phyloP scores from a whole-genome alignment of 92 coral and sea anemone genomes.

The Chrysogorgia sp. region DNA sequence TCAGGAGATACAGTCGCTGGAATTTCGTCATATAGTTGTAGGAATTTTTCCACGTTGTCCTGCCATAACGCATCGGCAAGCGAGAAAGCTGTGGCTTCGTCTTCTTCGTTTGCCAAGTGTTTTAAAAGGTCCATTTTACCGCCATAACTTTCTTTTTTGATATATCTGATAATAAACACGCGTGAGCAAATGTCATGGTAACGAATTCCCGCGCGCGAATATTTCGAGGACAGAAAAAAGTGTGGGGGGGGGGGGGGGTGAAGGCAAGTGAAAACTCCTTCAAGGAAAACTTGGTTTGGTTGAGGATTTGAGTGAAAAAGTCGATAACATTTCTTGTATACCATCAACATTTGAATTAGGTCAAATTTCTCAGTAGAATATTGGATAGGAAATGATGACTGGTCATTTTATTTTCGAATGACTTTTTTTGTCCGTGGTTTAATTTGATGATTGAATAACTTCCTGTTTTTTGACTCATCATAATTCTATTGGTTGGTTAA shows the following conservation, averaged over 20 bases:
- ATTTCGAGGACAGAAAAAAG: background rate
- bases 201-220: background rate
- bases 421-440: too few species aligned
- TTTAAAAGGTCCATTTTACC: constrained; percentile 48
- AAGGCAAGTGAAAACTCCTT: background rate
- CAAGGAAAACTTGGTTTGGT: too few species aligned
- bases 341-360: too few species aligned
- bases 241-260: constrained; percentile 3
- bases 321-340: too few species aligned
- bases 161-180: constrained; percentile 19
- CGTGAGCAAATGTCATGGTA: constrained; percentile 23
- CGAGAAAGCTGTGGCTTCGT: constrained; percentile 68
- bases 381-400: too few species aligned
- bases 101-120: constrained; percentile 48
- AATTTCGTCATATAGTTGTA: constrained; percentile 91
- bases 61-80: constrained; percentile 80
- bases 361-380: too few species aligned
- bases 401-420: too few species aligned
- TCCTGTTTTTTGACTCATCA: too few species aligned
- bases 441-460: too few species aligned
- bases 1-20: constrained; percentile 62
- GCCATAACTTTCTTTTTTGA: constrained; percentile 27
- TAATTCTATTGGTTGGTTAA: too few species aligned
- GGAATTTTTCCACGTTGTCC: constrained; percentile 87
- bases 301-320: too few species aligned